Conservation (phyloP, 2,797 vertebrate species). For the Halcyon smyrnensis region DNA sequence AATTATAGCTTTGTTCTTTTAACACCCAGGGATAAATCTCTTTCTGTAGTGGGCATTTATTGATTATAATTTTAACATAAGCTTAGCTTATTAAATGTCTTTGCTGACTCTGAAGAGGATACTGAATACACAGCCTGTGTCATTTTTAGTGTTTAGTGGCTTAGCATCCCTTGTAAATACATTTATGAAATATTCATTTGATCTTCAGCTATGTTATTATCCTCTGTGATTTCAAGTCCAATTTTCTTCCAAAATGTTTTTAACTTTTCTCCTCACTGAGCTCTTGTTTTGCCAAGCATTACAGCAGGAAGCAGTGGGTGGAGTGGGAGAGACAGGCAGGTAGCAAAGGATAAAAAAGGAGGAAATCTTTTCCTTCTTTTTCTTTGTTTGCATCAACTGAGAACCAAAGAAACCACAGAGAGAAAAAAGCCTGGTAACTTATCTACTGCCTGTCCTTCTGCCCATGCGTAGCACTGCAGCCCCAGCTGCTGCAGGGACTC, state of each 20-base stretch:
- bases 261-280: neutral
- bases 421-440: neutral
- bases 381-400: neutral
- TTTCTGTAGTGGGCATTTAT: slow-evolving; percentile 57
- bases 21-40: slow-evolving; percentile 30
- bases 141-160: slow-evolving; percentile 48
- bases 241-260: slow-evolving; percentile 58
- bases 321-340: neutral
- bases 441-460: neutral
- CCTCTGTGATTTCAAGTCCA: slow-evolving; percentile 54
- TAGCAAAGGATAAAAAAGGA: neutral
- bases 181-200: slow-evolving; percentile 73
- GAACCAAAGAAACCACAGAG: neutral
- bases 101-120: slow-evolving; percentile 44
- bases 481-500: neutral
- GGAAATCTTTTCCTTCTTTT: neutral
- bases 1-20: slow-evolving; percentile 21
- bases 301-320: neutral
- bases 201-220: slow-evolving; percentile 64
- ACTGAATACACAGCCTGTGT: slow-evolving; percentile 29
- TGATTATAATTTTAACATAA: slow-evolving; percentile 70
- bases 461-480: neutral
- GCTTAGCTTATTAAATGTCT: slow-evolving; percentile 57
- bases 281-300: slow-evolving; percentile 8
- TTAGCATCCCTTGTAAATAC: slow-evolving; percentile 69